These are phyloP conservation scores for Holocentrus rufus DNA, from an alignment of 2,797 vertebrate species.

Conservation along the genomic window DNA sequence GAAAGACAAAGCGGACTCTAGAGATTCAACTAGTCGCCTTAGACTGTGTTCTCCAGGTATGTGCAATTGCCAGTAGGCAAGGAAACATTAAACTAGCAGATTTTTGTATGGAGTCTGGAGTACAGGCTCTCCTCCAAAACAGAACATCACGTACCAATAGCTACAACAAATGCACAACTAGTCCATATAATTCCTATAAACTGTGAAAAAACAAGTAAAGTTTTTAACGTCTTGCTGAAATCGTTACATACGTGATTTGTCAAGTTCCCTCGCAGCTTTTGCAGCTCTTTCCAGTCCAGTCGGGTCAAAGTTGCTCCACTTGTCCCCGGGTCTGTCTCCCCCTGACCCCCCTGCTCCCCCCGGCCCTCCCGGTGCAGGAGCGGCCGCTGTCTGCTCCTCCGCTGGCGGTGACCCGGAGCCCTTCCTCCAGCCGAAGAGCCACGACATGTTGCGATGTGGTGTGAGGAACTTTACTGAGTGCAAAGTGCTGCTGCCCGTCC, in stretches of 20 bases:
- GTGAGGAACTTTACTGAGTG: too few species aligned
- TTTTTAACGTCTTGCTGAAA: neutral
- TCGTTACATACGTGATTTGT: constrained; percentile 84
- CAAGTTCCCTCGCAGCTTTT: constrained; percentile 89
- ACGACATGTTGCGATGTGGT: constrained; percentile 75
- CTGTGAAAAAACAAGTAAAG: too few species aligned
- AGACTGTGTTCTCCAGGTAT: neutral
- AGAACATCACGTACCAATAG: constrained; percentile 25
- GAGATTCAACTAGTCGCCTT: neutral
- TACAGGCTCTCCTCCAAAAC: neutral
- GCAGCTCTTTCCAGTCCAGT: constrained; percentile 91
- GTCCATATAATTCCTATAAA: too few species aligned
- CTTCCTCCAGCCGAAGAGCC: constrained; percentile 84
- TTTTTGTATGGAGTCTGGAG: neutral
- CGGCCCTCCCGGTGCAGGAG: constrained; percentile 44
- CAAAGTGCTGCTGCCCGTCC: neutral
- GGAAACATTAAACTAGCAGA: neutral
- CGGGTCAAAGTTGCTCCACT: constrained; percentile 95
- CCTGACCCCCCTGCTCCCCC: constrained; percentile 57
- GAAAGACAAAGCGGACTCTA: neutral
- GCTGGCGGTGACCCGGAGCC: constrained; percentile 48
- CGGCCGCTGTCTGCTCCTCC: constrained; percentile 32
- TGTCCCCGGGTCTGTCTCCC: constrained; percentile 85
- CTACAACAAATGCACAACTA: too few species aligned
- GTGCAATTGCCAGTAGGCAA: neutral